These are phyloP conservation scores for Zelleria hepariella DNA, from an alignment of 2,888 invertebrate genomes.

Conservation along the genomic window DNA sequence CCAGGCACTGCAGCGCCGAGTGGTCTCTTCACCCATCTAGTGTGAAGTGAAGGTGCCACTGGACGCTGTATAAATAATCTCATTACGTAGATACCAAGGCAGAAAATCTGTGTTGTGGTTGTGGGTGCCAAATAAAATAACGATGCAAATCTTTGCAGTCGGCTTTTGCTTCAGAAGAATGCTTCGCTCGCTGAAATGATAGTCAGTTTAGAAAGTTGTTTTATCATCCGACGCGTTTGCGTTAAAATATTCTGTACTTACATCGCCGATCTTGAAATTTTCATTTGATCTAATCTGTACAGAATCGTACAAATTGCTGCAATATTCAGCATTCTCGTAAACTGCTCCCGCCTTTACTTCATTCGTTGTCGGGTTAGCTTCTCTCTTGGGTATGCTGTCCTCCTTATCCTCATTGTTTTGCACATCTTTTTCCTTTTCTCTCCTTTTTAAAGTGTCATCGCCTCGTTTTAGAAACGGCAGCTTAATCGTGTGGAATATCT, in stretches of 20 bases:
- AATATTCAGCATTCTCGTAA: slow-evolving; percentile 47
- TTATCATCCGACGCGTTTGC: too few species aligned
- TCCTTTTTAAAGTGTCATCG: slow-evolving; percentile 18
- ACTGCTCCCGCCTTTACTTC: slow-evolving; percentile 22
- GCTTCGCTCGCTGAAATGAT: too few species aligned
- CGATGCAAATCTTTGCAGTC: too few species aligned
- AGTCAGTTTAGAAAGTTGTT: too few species aligned
- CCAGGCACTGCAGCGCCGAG: too few species aligned
- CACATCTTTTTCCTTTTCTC: slow-evolving; percentile 17
- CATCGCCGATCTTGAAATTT: neutral
- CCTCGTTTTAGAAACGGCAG: slow-evolving; percentile 49
- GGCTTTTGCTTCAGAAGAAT: too few species aligned
- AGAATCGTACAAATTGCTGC: slow-evolving; percentile 55
- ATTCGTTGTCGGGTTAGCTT: neutral
- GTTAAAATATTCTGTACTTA: neutral
- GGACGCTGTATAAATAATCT: too few species aligned
- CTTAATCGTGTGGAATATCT: slow-evolving; percentile 50
- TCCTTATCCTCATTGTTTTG: neutral
- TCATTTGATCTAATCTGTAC: slow-evolving; percentile 30
- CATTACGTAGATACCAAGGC: too few species aligned
- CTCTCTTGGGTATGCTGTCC: neutral
- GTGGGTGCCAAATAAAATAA: too few species aligned
- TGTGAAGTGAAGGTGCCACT: too few species aligned
- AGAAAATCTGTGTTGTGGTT: too few species aligned
- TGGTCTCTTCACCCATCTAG: too few species aligned